Base-by-base conservation (phyloP, 2,888 invertebrate genomes). In the Tiphia femorata region DNA sequence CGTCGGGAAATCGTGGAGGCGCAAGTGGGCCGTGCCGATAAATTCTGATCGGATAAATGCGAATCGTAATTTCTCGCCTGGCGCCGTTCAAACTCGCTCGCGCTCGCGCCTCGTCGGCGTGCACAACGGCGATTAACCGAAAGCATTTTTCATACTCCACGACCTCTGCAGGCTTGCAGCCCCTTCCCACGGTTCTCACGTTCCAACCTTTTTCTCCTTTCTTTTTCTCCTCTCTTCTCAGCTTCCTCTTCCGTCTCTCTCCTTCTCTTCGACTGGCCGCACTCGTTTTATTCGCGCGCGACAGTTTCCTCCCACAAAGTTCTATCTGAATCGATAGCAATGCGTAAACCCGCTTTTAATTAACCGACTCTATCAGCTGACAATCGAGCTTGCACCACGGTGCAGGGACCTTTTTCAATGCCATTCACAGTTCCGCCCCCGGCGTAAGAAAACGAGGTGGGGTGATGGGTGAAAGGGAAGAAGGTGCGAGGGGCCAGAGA, bases 321-420 rank as follows among this genome's bases (percentile, higher is more conserved):
- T n/a, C n/a, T n/a, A n/a, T 6, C 6, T 14, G 33, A 51, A 46
- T 52, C 56, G 51, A 56, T 51, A 46, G 14, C 25, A 20, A 19
- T 46, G 27, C 41, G 37, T 56, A 56, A 56, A 56, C 17, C 41
- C 38, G 35, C 27, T 48, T 54, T 58, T 58, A 58, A 58, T 58
- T 54, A 48, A 48, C 25, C 42, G 30, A 21, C 20, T 38, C 38
- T 17, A 10, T 14, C 33, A 33, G 33, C 25, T 14, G 14, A 14
- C 33, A n/a, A 33, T 5, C 25, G 6, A 25, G 6, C 25, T 8
- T 8, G 6, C 33, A 33, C 33, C 33, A n/a, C 12, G n/a, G n/a
- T n/a, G n/a, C n/a, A n/a, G n/a, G n/a, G n/a, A n/a, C n/a, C n/a
- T n/a, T n/a, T n/a, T 33, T 19, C n/a, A 16, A 46, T 46, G 41